These are phyloP conservation scores for Petrocephalus zakoni DNA, from an alignment of 2,113 vertebrate species.

Conservation along the genomic window DNA sequence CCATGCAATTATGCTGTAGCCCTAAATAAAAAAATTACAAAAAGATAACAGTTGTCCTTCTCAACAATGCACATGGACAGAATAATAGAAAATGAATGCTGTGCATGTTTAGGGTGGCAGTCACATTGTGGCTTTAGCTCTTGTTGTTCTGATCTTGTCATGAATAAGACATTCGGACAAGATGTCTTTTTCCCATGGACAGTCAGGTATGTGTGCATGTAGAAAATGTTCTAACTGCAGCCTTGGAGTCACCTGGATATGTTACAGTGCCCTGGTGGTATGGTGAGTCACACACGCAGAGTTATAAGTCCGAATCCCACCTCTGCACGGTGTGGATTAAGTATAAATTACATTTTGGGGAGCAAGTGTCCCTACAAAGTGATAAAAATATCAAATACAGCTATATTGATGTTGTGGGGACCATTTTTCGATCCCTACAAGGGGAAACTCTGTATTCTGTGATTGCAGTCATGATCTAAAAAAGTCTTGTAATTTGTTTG, in stretches of 20 bases:
- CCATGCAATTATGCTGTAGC: neutral
- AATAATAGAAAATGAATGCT: neutral
- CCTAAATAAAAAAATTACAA: slow-evolving; percentile 14
- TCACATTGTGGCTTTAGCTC: neutral
- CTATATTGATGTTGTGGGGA: neutral
- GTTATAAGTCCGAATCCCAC: neutral
- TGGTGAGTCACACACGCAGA: neutral
- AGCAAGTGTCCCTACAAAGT: neutral
- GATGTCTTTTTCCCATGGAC: neutral
- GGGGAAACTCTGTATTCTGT: neutral
- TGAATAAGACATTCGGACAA: neutral
- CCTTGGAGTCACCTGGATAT: neutral
- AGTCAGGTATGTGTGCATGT: neutral
- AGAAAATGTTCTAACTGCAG: neutral
- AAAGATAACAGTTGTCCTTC: neutral
- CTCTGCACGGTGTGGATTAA: neutral
- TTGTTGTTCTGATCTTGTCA: neutral
- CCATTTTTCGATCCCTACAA: neutral
- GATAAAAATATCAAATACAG: neutral
- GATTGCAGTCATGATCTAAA: neutral
- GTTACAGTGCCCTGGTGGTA: neutral
- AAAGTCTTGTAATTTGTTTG: neutral
- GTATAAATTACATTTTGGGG: no score
- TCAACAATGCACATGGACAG: neutral
- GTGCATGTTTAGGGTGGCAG: neutral